These are phyloP conservation scores for Oxystoma pomonae DNA, from an alignment of 2,888 invertebrate species.

Conservation along the genomic window DNA sequence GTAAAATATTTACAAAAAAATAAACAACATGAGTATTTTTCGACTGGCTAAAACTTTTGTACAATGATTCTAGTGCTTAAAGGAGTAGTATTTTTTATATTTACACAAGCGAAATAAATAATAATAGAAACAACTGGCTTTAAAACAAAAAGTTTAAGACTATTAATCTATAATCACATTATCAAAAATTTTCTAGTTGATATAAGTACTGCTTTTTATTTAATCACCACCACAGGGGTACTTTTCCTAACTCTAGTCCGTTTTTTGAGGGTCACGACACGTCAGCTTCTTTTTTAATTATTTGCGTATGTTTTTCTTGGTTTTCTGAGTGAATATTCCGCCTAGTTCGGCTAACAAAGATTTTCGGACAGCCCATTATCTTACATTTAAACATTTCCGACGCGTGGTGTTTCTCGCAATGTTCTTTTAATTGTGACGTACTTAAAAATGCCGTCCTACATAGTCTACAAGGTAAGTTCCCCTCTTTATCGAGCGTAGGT, in stretches of 20 bases:
- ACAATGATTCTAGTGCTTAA: constrained; percentile 22
- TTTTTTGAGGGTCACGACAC: constrained; percentile 46
- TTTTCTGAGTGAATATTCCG: constrained; percentile 74
- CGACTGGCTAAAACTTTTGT: constrained; percentile 38
- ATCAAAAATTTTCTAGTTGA: constrained; percentile 33
- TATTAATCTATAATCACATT: constrained; percentile 46
- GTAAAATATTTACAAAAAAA: constrained; percentile 38
- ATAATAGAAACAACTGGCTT: constrained; percentile 42
- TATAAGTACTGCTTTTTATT: constrained; percentile 33
- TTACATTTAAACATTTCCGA: constrained; percentile 71
- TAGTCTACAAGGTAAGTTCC: constrained; percentile 65
- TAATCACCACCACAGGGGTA: constrained; percentile 48
- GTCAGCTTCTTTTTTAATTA: constrained; percentile 42
- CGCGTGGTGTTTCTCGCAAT: constrained; percentile 66
- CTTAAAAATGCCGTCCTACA: constrained; percentile 64
- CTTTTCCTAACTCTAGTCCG: constrained; percentile 40
- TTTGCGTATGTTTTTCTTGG: constrained; percentile 53
- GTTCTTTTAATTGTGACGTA: constrained; percentile 61
- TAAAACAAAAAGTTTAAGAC: constrained; percentile 16
- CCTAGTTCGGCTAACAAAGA: constrained; percentile 74
- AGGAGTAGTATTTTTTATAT: constrained; percentile 7
- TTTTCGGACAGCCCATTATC: constrained; percentile 71
- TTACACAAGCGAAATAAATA: constrained; percentile 36
- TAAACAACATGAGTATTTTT: constrained; percentile 43
- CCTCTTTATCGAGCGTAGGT: constrained; percentile 62